These are phyloP conservation scores for Myotis findleyi DNA, from an alignment of 2,797 vertebrate genomes.

Conservation along the genomic window DNA sequence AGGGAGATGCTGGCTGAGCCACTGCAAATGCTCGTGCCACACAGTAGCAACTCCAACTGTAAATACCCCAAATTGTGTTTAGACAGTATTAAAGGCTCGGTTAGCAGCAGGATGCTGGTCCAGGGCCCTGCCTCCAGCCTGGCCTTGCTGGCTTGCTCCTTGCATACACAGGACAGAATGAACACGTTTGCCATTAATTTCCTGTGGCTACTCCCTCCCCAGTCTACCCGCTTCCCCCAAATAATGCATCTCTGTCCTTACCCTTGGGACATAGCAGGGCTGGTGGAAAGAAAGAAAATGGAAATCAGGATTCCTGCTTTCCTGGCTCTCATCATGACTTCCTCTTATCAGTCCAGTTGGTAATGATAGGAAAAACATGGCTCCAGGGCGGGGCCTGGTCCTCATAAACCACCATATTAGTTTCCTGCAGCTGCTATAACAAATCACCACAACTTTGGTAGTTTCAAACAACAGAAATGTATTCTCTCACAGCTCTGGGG, in stretches of 20 bases:
- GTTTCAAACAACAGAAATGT: neutral
- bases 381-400: rapidly evolving
- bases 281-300: neutral
- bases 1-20: neutral
- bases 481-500: neutral
- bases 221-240: neutral
- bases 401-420: rapidly evolving
- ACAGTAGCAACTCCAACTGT: neutral
- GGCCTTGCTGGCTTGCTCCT: neutral
- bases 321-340: rapidly evolving
- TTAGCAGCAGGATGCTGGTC: neutral
- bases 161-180: neutral
- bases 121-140: neutral
- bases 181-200: neutral
- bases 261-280: neutral
- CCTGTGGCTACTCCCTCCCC: neutral
- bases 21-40: neutral
- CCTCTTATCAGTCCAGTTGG: neutral
- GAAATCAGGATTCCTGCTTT: neutral
- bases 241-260: neutral
- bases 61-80: slow-evolving; percentile 38
- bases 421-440: neutral
- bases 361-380: too few species aligned
- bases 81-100: neutral
- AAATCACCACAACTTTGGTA: neutral